phyloP scores from a whole-genome alignment of 2,888 invertebrate genomes.

The Alitta virens region DNA sequence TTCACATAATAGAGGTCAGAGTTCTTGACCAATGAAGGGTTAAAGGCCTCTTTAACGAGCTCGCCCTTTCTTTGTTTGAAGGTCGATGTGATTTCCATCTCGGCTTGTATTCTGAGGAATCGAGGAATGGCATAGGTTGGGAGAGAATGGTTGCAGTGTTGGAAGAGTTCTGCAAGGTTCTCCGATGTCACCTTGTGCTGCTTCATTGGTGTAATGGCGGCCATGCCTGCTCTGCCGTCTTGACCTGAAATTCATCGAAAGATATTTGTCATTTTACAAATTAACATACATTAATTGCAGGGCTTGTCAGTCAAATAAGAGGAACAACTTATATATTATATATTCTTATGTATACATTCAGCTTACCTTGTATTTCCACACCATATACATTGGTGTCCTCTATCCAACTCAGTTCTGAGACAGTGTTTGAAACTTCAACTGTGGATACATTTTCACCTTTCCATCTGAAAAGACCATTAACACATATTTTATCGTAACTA shows the following conservation, averaged over 20 bases:
- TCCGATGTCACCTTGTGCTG: conserved; percentile 21
- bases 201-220: conserved; percentile 34
- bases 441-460: conserved; percentile 54
- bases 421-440: conserved; percentile 44
- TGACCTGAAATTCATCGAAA: conserved; percentile 16
- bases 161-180: conserved; percentile 27
- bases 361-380: conserved; percentile 40
- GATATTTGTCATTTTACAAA: too few relatives aligned
- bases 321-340: too few relatives aligned
- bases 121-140: conserved; percentile 40
- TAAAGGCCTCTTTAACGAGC: conserved; percentile 40
- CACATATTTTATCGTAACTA: too few relatives aligned
- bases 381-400: conserved; percentile 48
- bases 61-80: conserved; percentile 43
- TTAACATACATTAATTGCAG: too few relatives aligned
- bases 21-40: conserved; percentile 28
- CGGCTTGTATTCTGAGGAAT: conserved; percentile 34
- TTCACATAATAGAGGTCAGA: conserved; percentile 39
- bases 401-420: conserved; percentile 36
- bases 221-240: conserved; percentile 45
- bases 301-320: too few relatives aligned
- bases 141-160: conserved; percentile 31
- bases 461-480: too few relatives aligned
- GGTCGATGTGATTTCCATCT: conserved; percentile 35
- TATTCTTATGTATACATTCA: too few relatives aligned